Conservation (phyloP, 1,140 invertebrate species). For the Arctopsyche grandis region DNA sequence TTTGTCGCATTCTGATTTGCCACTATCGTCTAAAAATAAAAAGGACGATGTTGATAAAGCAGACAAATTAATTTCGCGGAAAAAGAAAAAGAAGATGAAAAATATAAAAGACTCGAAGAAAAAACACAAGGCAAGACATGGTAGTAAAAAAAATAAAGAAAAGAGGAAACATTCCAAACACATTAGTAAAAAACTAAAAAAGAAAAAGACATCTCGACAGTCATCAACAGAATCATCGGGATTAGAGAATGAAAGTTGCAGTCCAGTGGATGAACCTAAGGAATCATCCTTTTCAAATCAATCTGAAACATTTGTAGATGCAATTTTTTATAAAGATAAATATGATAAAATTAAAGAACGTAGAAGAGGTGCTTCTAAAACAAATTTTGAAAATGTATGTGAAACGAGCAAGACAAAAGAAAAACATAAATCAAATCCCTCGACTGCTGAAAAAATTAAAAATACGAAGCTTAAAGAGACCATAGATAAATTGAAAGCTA, state of each 20-base stretch:
- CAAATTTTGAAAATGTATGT: conserved; percentile 61
- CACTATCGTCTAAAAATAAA: not conserved
- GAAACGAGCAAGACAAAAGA: conserved; percentile 60
- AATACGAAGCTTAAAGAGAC: conserved; percentile 69
- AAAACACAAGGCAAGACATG: conserved; percentile 61
- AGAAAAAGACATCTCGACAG: conserved; percentile 57
- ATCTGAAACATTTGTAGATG: conserved; percentile 52
- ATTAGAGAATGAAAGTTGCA: conserved; percentile 38
- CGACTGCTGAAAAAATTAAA: conserved; percentile 66
- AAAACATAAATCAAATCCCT: conserved; percentile 60
- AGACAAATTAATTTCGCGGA: conserved; percentile 16
- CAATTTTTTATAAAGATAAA: conserved; percentile 67
- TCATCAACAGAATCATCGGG: conserved; percentile 40
- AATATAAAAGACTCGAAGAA: conserved; percentile 64
- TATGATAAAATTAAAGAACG: conserved; percentile 75
- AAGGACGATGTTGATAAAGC: not conserved
- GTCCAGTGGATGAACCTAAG: conserved; percentile 2
- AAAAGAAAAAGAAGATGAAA: conserved; percentile 58
- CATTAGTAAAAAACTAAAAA: conserved; percentile 62
- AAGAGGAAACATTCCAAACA: conserved; percentile 67
- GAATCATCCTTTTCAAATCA: not conserved
- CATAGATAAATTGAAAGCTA: conserved; percentile 73
- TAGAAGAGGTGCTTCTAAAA: conserved; percentile 66
- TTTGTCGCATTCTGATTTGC: not conserved
- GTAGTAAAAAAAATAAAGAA: conserved; percentile 63